Percentiles rank a stretch among this genome's conserved stretches.
Conservation (phyloP, 2,797 vertebrate species). For the Parauchenoglanis punctatus region DNA sequence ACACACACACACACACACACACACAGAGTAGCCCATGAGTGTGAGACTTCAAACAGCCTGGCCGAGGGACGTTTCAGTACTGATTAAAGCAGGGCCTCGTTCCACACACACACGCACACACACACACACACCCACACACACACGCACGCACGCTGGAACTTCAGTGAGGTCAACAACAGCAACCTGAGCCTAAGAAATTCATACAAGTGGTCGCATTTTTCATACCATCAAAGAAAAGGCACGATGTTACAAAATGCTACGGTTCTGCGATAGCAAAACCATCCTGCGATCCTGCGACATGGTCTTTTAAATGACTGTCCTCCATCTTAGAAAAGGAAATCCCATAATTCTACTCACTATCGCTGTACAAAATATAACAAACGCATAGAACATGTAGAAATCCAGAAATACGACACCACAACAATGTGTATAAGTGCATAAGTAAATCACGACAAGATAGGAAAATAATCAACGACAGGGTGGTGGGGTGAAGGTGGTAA, state of each 20-base stretch:
- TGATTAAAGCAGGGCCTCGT: conserved; percentile 51
- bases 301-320: not conserved
- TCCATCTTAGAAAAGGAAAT: not conserved
- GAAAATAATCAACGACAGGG: not conserved
- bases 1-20: conserved; percentile 45
- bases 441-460: not conserved
- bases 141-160: not conserved
- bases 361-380: not conserved
- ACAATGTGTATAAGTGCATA: not conserved
- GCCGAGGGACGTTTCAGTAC: conserved; percentile 41
- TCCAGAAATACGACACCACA: not conserved
- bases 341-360: not conserved
- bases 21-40: conserved; percentile 26
- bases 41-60: conserved; percentile 50
- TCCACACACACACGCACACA: conserved; percentile 15
- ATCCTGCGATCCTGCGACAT: no score
- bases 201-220: not conserved
- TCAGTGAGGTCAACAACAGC: not conserved
- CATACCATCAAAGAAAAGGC: not conserved
- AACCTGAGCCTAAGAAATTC: not conserved
- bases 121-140: not conserved
- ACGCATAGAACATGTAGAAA: not conserved
- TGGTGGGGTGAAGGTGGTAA: not conserved
- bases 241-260: not conserved
- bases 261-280: not conserved